Conservation (phyloP, 2,797 vertebrate genomes). For the Myotis pilosus region DNA sequence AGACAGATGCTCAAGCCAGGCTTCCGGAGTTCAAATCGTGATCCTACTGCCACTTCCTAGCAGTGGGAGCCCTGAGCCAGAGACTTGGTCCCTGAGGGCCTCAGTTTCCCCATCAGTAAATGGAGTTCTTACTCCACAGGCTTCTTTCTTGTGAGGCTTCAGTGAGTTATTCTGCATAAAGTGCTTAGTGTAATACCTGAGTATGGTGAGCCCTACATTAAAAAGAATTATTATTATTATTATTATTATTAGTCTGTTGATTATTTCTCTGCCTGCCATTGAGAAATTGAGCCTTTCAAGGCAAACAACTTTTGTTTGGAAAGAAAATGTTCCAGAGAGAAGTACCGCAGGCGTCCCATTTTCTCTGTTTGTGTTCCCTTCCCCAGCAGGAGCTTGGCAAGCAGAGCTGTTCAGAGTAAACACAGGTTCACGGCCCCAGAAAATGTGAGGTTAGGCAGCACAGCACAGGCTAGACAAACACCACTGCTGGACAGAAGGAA, state of each 20-base stretch:
- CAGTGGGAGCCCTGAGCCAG: neutral
- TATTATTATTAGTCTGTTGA: neutral
- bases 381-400: slow-evolving; percentile 46
- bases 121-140: neutral
- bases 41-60: neutral
- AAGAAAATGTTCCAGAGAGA: slow-evolving; percentile 71
- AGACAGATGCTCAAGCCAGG: neutral
- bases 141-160: neutral
- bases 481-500: slow-evolving; percentile 39
- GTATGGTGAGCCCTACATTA: neutral
- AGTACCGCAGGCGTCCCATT: slow-evolving; percentile 35
- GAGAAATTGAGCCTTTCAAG: slow-evolving; percentile 67
- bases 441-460: slow-evolving; percentile 66
- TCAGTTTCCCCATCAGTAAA: slow-evolving; percentile 5
- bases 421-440: slow-evolving; percentile 51
- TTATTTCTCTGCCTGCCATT: slow-evolving; percentile 64
- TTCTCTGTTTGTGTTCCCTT: slow-evolving; percentile 68
- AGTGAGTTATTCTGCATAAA: neutral
- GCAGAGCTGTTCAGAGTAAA: slow-evolving; percentile 62
- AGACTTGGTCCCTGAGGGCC: neutral
- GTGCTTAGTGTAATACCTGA: neutral
- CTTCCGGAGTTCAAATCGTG: neutral
- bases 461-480: slow-evolving; percentile 35
- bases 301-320: slow-evolving; percentile 77
- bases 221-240: neutral